phyloP scores from a whole-genome alignment of 1,140 invertebrate genomes.

The Trachymyrmex cornetzi region DNA sequence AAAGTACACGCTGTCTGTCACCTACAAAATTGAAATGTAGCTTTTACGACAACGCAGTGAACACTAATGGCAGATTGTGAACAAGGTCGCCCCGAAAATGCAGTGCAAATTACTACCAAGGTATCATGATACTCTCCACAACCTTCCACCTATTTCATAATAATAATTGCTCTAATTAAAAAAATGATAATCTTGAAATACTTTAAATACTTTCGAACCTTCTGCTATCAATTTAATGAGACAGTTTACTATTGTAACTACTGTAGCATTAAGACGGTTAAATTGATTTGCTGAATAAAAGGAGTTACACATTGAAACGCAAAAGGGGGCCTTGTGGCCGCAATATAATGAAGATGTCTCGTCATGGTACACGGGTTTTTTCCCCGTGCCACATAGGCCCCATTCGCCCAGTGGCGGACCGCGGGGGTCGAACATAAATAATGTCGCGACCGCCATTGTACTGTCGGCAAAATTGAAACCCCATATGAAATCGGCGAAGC shows the following conservation, averaged over 20 bases:
- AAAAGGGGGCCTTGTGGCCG: slow-evolving; percentile 70
- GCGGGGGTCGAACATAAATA: slow-evolving; percentile 82
- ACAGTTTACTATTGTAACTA: not conserved
- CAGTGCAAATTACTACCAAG: too few species aligned
- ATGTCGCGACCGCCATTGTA: slow-evolving; percentile 82
- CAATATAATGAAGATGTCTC: slow-evolving; percentile 83
- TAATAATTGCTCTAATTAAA: too few species aligned
- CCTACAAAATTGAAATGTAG: too few species aligned
- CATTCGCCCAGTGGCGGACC: slow-evolving; percentile 78
- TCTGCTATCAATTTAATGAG: not conserved
- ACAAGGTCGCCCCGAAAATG: too few species aligned
- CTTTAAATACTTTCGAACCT: not conserved
- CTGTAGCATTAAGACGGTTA: not conserved
- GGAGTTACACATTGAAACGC: not conserved
- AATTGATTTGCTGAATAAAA: not conserved
- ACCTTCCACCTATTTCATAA: too few species aligned
- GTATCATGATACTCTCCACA: too few species aligned
- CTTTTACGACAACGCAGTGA: too few species aligned
- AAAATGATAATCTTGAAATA: not conserved
- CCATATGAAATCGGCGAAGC: slow-evolving; percentile 76
- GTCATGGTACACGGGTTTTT: slow-evolving; percentile 77
- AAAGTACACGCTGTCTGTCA: too few species aligned
- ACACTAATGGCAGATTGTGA: too few species aligned
- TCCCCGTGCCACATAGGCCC: slow-evolving; percentile 61
- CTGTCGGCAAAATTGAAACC: slow-evolving; percentile 76